Evolutionary conservation across 2,888 invertebrate genomes (phyloP).

Genomic region (Diaphora mendica): DNA sequence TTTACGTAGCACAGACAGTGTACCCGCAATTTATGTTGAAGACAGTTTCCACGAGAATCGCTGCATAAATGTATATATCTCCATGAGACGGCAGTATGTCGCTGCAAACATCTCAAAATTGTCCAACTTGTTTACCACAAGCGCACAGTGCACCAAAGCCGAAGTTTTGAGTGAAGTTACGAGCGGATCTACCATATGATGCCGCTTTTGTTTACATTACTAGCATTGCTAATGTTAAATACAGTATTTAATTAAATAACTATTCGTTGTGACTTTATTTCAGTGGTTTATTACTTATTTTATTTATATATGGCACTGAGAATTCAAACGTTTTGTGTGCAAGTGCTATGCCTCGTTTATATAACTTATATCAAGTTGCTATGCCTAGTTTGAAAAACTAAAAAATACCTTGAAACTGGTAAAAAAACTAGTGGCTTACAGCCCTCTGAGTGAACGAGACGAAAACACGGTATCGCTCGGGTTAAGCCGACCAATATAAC

Average conservation of each 20-base stretch:
- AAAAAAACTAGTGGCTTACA: background rate
- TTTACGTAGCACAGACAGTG: background rate
- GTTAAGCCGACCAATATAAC: background rate
- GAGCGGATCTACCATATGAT: conserved; percentile 9
- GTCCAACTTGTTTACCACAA: conserved; percentile 25
- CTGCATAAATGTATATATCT: conserved; percentile 18
- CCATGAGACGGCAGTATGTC: conserved; percentile 28
- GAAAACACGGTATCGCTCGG: background rate
- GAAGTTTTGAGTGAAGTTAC: conserved; percentile 5
- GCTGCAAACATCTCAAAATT: conserved; percentile 22
- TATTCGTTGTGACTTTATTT: background rate
- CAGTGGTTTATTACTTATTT: background rate
- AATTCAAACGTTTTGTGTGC: background rate
- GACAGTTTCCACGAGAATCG: conserved; percentile 13
- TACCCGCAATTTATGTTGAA: conserved; percentile 6
- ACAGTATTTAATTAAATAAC: background rate
- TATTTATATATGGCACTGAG: background rate
- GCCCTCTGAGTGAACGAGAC: background rate
- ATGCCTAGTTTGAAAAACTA: too few species aligned
- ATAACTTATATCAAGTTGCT: too few species aligned
- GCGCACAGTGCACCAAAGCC: conserved; percentile 1
- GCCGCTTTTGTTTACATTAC: conserved; percentile 22
- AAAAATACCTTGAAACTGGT: background rate
- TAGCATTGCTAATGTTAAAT: conserved; percentile 1
- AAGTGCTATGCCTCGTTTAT: too few species aligned